These are phyloP conservation scores for Chaitophorus viminalis DNA, from an alignment of 2,888 invertebrate species.

Conservation along the genomic window DNA sequence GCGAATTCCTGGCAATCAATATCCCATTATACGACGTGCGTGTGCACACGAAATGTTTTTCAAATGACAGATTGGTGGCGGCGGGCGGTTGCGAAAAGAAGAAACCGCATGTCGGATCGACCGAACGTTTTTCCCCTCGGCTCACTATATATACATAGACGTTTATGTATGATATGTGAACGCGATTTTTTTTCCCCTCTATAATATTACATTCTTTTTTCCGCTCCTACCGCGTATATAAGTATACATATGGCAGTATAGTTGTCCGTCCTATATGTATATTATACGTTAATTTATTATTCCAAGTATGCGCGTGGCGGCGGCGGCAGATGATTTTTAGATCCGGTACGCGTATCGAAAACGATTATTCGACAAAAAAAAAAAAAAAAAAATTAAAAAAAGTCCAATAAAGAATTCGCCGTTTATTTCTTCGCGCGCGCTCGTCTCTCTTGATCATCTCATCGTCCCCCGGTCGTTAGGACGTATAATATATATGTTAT, in stretches of 20 bases:
- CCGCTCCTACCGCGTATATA: too few species aligned
- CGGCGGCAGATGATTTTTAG: constrained; percentile 36
- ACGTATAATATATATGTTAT: too few species aligned
- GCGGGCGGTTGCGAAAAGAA: background rate
- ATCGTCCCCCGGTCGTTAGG: too few species aligned
- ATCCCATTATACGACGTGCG: background rate
- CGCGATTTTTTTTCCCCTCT: too few species aligned
- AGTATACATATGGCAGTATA: too few species aligned
- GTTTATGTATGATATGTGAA: too few species aligned
- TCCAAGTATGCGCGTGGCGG: background rate
- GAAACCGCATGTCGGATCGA: constrained; percentile 3
- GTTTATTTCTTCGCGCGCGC: background rate
- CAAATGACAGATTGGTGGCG: constrained; percentile 48
- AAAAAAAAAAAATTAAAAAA: background rate
- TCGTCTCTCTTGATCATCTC: too few species aligned
- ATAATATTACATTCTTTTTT: too few species aligned
- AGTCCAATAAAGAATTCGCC: background rate
- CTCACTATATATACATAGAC: too few species aligned
- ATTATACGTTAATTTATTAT: background rate
- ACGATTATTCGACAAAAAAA: background rate
- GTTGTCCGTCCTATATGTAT: too few species aligned
- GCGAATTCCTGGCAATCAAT: constrained; percentile 45
- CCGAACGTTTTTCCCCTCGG: background rate
- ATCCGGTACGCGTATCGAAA: constrained; percentile 50
- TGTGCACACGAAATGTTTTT: background rate